A percentile compares a stretch with the other conserved stretches of the same genome.
Conservation (phyloP, 2,113 vertebrate genomes). For the Eleginops maclovinus region DNA sequence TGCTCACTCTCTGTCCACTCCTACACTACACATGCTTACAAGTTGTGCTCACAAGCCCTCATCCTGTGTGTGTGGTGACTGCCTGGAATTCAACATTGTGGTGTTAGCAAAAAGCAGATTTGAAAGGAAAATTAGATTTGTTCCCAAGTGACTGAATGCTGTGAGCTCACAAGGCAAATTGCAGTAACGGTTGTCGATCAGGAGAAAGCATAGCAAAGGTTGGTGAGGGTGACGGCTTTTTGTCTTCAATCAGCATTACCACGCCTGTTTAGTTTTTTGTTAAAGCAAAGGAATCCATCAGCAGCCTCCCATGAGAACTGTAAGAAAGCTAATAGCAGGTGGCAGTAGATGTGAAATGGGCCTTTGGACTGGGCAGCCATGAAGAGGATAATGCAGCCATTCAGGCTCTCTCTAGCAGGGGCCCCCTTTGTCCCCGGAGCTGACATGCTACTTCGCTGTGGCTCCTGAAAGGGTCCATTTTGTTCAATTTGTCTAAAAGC, state of each 20-base stretch:
- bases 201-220: conserved; percentile 43
- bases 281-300: conserved; percentile 83
- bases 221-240: conserved; percentile 69
- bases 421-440: conserved; percentile 81
- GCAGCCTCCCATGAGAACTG: conserved; percentile 81
- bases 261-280: conserved; percentile 80
- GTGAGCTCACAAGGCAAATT: conserved; percentile 75
- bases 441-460: conserved; percentile 80
- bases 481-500: conserved; percentile 88
- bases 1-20: neutral
- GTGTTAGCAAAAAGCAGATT: conserved; percentile 21
- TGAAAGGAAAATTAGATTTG: conserved; percentile 63
- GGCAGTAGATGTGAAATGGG: conserved; percentile 84
- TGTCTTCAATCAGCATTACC: conserved; percentile 81
- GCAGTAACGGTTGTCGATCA: conserved; percentile 73
- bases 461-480: conserved; percentile 84
- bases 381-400: conserved; percentile 84
- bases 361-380: conserved; percentile 76
- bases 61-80: conserved; percentile 24
- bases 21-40: conserved; percentile 10
- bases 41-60: neutral
- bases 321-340: conserved; percentile 88
- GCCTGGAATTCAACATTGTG: conserved; percentile 29
- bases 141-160: conserved; percentile 57
- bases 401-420: conserved; percentile 81